Conservation (phyloP, 2,113 vertebrate species). For the Rana temporaria region DNA sequence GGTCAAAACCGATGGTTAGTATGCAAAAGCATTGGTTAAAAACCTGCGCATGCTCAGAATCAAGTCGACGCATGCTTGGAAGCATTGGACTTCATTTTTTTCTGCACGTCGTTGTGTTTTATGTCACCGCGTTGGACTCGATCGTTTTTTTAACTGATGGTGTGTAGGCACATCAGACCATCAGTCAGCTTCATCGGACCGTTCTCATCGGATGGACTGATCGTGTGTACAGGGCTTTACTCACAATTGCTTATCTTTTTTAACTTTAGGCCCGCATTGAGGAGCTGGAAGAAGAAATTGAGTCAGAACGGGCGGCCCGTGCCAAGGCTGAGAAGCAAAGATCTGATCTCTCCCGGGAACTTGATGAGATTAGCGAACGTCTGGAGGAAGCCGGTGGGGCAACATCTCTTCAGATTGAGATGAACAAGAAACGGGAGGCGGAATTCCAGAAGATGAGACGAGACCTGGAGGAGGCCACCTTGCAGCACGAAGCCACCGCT, state of each 20-base stretch:
- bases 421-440: slow-evolving; percentile 91
- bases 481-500: slow-evolving; percentile 87
- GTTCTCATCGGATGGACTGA: no score
- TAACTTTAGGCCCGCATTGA: slow-evolving; percentile 77
- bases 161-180: no score
- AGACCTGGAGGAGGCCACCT: slow-evolving; percentile 87
- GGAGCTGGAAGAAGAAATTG: slow-evolving; percentile 87
- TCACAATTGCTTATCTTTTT: background rate
- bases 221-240: no score
- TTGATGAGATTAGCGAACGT: slow-evolving; percentile 88
- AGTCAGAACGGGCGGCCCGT: slow-evolving; percentile 80
- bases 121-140: no score
- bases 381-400: slow-evolving; percentile 90
- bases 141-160: no score
- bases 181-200: no score
- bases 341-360: slow-evolving; percentile 83
- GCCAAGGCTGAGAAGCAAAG: slow-evolving; percentile 89
- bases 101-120: no score
- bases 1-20: no score
- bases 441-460: slow-evolving; percentile 90
- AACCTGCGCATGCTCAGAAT: no score
- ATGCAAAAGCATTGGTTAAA: no score
- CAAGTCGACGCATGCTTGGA: no score
- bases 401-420: slow-evolving; percentile 83
- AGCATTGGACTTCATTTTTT: no score